phyloP scores from a whole-genome alignment of 2,888 invertebrate species.

The Branchellion lobata region DNA sequence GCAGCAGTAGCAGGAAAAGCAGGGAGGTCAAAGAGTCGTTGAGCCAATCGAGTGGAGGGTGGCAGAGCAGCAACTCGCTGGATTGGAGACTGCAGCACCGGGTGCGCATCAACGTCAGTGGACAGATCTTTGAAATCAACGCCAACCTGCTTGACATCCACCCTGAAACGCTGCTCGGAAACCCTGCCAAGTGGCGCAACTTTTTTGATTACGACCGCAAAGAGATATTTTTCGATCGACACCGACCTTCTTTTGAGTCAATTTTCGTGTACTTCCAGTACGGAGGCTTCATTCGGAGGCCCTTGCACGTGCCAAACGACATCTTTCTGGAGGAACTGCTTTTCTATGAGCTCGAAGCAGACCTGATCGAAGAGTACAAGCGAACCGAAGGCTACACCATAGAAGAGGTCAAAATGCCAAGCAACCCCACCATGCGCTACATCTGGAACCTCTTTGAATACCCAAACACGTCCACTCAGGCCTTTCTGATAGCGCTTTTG shows the following conservation, averaged over 20 bases:
- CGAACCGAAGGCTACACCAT: slow-evolving; percentile 53
- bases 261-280: slow-evolving; percentile 12
- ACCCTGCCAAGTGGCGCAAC: slow-evolving; percentile 58
- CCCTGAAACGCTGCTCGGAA: slow-evolving; percentile 61
- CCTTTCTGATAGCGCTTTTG: slow-evolving; percentile 59
- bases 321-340: slow-evolving; percentile 17
- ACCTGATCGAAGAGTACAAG: slow-evolving; percentile 17
- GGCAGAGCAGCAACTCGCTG: slow-evolving; percentile 51
- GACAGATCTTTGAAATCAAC: slow-evolving; percentile 61
- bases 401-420: slow-evolving; percentile 57
- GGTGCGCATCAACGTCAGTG: slow-evolving; percentile 61
- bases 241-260: slow-evolving; percentile 15
- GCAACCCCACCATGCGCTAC: slow-evolving; percentile 56
- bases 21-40: not conserved
- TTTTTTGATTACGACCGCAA: slow-evolving; percentile 56
- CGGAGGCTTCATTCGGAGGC: not conserved
- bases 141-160: slow-evolving; percentile 58
- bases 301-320: slow-evolving; percentile 12
- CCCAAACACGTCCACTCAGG: slow-evolving; percentile 59
- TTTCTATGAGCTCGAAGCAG: slow-evolving; percentile 8
- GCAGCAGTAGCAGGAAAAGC: too few relatives aligned
- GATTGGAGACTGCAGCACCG: slow-evolving; percentile 57
- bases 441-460: slow-evolving; percentile 62
- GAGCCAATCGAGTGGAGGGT: not conserved
- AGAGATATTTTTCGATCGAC: slow-evolving; percentile 14